Evolutionary conservation across 2,797 vertebrate species (phyloP).

Genomic region (Catostomus latipinnis): DNA sequence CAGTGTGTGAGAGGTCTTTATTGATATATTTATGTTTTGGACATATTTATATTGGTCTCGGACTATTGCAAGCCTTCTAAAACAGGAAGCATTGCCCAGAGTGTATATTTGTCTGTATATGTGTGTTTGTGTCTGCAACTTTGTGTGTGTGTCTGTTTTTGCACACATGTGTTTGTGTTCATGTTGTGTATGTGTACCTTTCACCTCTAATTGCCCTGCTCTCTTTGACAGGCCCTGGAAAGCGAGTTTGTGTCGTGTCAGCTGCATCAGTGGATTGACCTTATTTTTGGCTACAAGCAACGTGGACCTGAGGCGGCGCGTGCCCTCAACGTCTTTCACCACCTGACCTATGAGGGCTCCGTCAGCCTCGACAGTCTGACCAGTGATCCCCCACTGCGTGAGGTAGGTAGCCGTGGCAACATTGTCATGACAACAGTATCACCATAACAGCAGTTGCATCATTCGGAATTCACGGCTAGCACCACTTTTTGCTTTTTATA

Average conservation of each 20-base stretch:
- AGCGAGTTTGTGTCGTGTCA: slow-evolving; percentile 99
- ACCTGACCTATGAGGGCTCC: slow-evolving; percentile 94
- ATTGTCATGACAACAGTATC: slow-evolving; percentile 57
- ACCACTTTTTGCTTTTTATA: too few species aligned
- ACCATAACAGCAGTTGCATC: slow-evolving; percentile 36
- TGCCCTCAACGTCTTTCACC: slow-evolving; percentile 96
- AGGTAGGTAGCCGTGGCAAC: slow-evolving; percentile 79
- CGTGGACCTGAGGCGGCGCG: slow-evolving; percentile 95
- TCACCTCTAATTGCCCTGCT: slow-evolving; percentile 75
- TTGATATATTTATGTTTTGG: background rate
- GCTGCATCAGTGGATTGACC: slow-evolving; percentile 99
- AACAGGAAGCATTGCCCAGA: background rate
- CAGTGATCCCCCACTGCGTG: slow-evolving; percentile 87
- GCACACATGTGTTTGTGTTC: slow-evolving; percentile 5
- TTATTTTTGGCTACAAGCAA: slow-evolving; percentile 99
- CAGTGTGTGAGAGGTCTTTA: background rate
- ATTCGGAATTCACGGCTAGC: background rate
- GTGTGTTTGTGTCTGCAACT: background rate
- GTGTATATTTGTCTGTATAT: slow-evolving; percentile 5
- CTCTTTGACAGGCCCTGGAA: slow-evolving; percentile 91
- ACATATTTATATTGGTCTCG: background rate
- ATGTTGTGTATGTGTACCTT: slow-evolving; percentile 46
- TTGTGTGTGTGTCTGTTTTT: background rate
- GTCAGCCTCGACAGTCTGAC: slow-evolving; percentile 92
- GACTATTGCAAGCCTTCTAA: background rate